These are phyloP conservation scores for Melitaea athalia DNA, from an alignment of 2,888 invertebrate genomes.

Conservation along the genomic window DNA sequence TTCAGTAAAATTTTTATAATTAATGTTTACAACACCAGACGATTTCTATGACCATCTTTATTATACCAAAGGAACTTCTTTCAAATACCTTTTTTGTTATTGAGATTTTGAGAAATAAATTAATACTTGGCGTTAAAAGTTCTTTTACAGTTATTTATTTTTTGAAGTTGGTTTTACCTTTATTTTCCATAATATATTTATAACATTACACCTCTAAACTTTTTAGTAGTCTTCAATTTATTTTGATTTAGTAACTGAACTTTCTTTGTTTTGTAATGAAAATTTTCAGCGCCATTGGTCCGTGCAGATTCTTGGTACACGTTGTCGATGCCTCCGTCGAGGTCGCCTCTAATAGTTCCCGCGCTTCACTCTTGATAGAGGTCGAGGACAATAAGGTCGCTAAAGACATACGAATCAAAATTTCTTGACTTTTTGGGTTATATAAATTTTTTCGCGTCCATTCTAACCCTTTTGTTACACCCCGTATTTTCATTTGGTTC, in stretches of 20 bases:
- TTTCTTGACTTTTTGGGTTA: conserved; percentile 14
- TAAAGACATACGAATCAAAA: conserved; percentile 39
- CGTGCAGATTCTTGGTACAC: conserved; percentile 81
- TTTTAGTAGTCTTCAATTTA: neutral
- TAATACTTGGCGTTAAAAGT: neutral
- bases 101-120: too few relatives aligned
- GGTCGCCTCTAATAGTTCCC: conserved; percentile 71
- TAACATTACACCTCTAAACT: neutral
- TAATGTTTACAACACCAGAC: too few relatives aligned
- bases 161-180: neutral
- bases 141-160: neutral
- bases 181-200: neutral
- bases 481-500: too few relatives aligned
- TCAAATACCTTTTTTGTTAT: too few relatives aligned
- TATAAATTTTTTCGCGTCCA: neutral
- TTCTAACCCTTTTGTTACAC: too few relatives aligned
- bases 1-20: too few relatives aligned
- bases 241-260: conserved; percentile 17
- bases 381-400: conserved; percentile 57
- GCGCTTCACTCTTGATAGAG: conserved; percentile 42
- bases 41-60: too few relatives aligned
- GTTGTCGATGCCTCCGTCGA: conserved; percentile 78
- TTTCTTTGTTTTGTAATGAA: conserved; percentile 34
- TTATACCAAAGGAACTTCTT: too few relatives aligned
- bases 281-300: conserved; percentile 78